Conservation (phyloP, 2,797 vertebrate species). For the Urophycis tenuis region DNA sequence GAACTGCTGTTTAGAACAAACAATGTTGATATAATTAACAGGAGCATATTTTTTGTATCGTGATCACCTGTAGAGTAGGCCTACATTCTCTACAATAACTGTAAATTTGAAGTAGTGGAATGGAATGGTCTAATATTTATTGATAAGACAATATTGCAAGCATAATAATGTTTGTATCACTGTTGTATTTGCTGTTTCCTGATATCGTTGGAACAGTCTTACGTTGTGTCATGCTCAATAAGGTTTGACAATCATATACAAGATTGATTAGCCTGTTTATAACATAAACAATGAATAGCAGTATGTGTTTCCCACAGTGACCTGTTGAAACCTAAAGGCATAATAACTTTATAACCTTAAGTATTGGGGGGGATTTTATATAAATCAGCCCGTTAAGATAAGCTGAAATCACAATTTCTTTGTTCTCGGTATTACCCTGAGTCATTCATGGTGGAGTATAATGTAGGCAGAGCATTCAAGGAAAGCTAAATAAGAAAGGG, state of each 20-base stretch:
- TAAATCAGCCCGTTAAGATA: background rate
- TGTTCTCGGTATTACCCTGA: background rate
- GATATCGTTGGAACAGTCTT: background rate
- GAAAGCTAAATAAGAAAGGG: background rate
- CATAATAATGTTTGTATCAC: background rate
- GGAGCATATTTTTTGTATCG: background rate
- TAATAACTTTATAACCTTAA: too few species aligned
- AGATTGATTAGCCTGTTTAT: too few species aligned
- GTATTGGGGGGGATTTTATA: too few species aligned
- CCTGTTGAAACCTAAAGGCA: too few species aligned
- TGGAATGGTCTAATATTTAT: background rate
- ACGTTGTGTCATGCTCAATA: background rate
- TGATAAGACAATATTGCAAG: background rate
- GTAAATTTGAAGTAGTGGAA: background rate
- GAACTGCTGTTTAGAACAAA: background rate
- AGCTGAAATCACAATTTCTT: background rate
- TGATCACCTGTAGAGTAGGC: background rate
- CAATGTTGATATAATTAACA: background rate
- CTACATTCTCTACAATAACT: background rate
- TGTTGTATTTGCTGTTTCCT: background rate
- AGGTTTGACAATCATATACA: background rate
- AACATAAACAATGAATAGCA: too few species aligned
- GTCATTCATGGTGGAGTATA: background rate
- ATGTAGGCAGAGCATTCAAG: background rate
- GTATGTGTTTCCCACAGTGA: too few species aligned